phyloP scores from a whole-genome alignment of 1,140 invertebrate genomes.

The Spodoptera frugiperda region DNA sequence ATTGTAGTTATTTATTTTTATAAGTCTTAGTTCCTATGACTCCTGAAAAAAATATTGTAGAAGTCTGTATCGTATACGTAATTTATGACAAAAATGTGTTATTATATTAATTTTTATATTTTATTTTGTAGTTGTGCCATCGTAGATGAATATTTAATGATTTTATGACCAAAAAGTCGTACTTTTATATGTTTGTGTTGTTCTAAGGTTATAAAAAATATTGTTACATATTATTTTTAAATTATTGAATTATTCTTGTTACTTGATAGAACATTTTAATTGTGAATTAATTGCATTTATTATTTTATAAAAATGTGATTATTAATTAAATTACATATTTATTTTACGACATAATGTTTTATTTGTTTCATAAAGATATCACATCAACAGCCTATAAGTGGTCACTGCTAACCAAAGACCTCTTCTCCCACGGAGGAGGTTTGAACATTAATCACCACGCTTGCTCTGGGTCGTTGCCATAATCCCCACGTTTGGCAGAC shows the following conservation, averaged over 20 bases:
- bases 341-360: not conserved
- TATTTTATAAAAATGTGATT: too few relatives aligned
- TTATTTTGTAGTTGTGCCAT: conserved; percentile 42
- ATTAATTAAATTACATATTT: not conserved
- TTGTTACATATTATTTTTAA: not conserved
- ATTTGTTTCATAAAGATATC: not conserved
- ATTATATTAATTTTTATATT: conserved; percentile 12
- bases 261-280: too few relatives aligned
- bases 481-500: too few relatives aligned
- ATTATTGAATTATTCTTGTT: not conserved
- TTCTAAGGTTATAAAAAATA: not conserved
- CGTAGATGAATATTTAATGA: conserved; percentile 20
- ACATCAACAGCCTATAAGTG: too few relatives aligned
- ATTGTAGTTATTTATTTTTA: too few relatives aligned
- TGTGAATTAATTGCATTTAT: too few relatives aligned
- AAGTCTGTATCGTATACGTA: conserved; percentile 28
- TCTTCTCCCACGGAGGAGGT: too few relatives aligned
- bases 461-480: too few relatives aligned
- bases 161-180: conserved; percentile 18
- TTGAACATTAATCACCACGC: too few relatives aligned
- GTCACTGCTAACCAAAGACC: too few relatives aligned
- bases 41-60: not conserved
- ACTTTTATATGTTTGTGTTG: conserved; percentile 7
- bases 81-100: not conserved
- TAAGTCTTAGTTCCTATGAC: conserved; percentile 12